These are phyloP conservation scores for Halichoeres trimaculatus DNA, from an alignment of 2,113 vertebrate species.

Conservation along the genomic window DNA sequence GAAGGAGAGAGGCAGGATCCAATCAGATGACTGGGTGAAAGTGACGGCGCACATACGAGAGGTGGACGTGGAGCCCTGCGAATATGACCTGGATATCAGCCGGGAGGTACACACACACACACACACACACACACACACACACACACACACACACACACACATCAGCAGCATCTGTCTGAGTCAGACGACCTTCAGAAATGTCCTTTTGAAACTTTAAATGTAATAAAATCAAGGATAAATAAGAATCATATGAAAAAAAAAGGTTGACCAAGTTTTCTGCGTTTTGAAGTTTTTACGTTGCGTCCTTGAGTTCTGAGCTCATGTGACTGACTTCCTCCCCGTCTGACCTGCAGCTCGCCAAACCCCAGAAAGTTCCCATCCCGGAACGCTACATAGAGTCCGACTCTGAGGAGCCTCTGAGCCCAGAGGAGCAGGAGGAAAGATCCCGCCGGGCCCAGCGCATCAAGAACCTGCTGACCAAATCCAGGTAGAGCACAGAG, in stretches of 20 bases:
- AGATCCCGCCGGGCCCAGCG: constrained; percentile 88
- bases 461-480: constrained; percentile 91
- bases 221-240: too few species aligned
- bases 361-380: constrained; percentile 91
- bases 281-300: too few species aligned
- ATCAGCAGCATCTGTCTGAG: too few species aligned
- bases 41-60: constrained; percentile 80
- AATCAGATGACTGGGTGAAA: constrained; percentile 84
- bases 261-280: too few species aligned
- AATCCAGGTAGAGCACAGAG: constrained; percentile 90
- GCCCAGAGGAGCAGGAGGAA: constrained; percentile 88
- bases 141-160: neutral
- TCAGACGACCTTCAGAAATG: too few species aligned
- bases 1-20: constrained; percentile 46
- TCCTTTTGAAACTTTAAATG: too few species aligned
- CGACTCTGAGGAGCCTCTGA: constrained; percentile 90
- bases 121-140: neutral
- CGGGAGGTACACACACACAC: constrained; percentile 85
- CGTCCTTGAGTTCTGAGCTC: too few species aligned
- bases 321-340: neutral
- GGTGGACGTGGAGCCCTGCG: constrained; percentile 88
- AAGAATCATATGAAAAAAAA: too few species aligned
- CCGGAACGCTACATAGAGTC: constrained; percentile 92
- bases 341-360: constrained; percentile 84
- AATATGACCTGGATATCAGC: constrained; percentile 93